Base-by-base conservation (phyloP, 2,113 vertebrate genomes). In the Aspiorhynchus laticeps region DNA sequence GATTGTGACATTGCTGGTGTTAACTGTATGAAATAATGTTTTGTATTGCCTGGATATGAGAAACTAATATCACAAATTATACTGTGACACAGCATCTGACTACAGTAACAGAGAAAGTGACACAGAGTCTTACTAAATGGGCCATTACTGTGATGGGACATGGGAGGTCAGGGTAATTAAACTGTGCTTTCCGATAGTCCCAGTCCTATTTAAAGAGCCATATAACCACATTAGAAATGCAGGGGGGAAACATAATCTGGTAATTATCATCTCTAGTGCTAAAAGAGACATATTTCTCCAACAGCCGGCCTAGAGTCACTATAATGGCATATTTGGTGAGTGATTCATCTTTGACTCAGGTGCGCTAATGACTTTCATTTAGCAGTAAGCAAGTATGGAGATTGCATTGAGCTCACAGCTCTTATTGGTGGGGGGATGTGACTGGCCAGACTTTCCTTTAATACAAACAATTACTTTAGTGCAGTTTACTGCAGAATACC, bases 161-260 rank as follows among this genome's bases (percentile, higher is more conserved):
- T 59, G 33, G n/a, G 59, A 65, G 80, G 36, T 65, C 80, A 82
- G 12, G 59, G 8, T 65, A 82, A 82, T 82, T 65, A 82, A 65
- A 82, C 76, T 3, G 63, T 67, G 26, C 5, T 67, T 67, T 28
- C 63, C 5, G 11, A 31, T 31, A 28, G n/a, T 31, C 5, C 0
- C 46, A 78, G 14, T 61, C 36, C 36, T 63, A 38, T 21, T 26
- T 26, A 36, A 81, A 38, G 14, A 82, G 10, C 59, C 36, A 15
- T 38, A 24, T 61, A 80, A 80, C 33, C n/a, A 63, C 19, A 63
- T 59, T 41, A 43, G 61, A 82, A 81, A 61, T 83, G 81, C 81
- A 83, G 26, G 46, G n/a, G 15, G 9, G 2, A 21, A 53, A 75
- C 31, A 24, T 24, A 75, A 2, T 75, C 73, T 1, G 38, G 65